These are phyloP conservation scores for Paradisaea rubra DNA, from an alignment of 2,113 vertebrate species.

Conservation along the genomic window DNA sequence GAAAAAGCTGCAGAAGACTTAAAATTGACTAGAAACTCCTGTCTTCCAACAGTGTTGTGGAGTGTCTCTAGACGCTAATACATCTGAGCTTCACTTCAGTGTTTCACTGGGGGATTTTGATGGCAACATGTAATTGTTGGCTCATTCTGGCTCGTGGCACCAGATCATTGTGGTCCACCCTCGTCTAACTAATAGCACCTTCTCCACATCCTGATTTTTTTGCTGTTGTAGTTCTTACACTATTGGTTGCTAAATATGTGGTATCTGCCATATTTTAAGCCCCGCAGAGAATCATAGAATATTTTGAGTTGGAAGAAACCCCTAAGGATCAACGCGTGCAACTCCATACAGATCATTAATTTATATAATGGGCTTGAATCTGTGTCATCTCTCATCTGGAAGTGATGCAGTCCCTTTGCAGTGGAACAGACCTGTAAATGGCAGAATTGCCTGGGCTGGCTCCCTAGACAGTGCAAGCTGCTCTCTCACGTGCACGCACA, in stretches of 20 bases:
- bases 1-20: not conserved
- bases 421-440: not conserved
- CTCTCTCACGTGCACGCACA: not conserved
- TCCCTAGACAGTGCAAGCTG: rapidly evolving
- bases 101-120: not conserved
- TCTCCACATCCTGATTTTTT: not conserved
- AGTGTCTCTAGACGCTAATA: not conserved
- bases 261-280: not conserved
- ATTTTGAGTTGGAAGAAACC: not conserved
- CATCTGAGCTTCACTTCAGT: not conserved
- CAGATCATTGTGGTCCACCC: not conserved
- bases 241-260: not conserved
- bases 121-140: not conserved
- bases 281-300: not conserved
- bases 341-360: not conserved
- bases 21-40: not conserved
- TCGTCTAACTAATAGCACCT: not conserved
- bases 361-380: not conserved
- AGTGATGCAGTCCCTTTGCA: not conserved
- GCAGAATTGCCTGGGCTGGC: not conserved
- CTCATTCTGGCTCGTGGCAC: not conserved
- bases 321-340: rapidly evolving
- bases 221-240: not conserved
- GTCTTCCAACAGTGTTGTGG: not conserved
- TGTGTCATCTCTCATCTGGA: not conserved